Percentiles rank a stretch among this genome's conserved stretches.
These are phyloP conservation scores for Peromyscus melanophrys DNA, from an alignment of 2,797 vertebrate genomes.

Conservation along the genomic window DNA sequence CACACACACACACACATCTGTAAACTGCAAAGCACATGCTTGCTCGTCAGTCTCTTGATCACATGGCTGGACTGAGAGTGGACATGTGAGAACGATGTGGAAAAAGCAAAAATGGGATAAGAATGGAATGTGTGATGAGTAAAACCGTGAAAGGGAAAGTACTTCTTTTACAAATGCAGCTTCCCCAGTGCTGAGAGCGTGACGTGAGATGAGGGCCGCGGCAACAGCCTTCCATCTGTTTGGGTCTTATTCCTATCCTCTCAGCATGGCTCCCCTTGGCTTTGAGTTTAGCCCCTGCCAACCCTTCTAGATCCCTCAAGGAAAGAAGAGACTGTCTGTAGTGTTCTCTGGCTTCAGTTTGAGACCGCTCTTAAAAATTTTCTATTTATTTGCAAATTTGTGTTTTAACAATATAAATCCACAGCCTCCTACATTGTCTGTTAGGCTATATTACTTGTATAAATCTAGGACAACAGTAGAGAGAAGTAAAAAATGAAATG, in stretches of 20 bases:
- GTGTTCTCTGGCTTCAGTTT: conserved; percentile 48
- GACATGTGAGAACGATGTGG: neutral
- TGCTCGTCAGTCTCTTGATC: neutral
- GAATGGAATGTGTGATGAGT: neutral
- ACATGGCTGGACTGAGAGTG: neutral
- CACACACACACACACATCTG: neutral
- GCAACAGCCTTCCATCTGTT: neutral
- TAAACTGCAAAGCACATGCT: neutral
- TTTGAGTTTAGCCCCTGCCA: neutral
- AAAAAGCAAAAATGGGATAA: neutral
- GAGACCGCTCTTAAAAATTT: conserved; percentile 60
- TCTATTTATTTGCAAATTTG: conserved; percentile 72
- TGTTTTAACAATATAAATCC: conserved; percentile 60
- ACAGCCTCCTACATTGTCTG: conserved; percentile 63
- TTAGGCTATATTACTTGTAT: conserved; percentile 75
- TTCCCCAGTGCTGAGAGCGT: neutral
- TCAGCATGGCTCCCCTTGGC: neutral
- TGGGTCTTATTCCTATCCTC: conserved; percentile 7
- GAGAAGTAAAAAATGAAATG: conserved; percentile 74
- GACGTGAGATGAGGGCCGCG: neutral
- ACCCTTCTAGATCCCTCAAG: neutral
- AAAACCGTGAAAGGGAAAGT: conserved; percentile 31
- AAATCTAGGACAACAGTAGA: conserved; percentile 71
- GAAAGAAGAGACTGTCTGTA: neutral
- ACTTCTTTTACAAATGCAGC: neutral